Evolutionary conservation across 2,797 vertebrate species (phyloP).

Genomic region (Falco rusticolus): DNA sequence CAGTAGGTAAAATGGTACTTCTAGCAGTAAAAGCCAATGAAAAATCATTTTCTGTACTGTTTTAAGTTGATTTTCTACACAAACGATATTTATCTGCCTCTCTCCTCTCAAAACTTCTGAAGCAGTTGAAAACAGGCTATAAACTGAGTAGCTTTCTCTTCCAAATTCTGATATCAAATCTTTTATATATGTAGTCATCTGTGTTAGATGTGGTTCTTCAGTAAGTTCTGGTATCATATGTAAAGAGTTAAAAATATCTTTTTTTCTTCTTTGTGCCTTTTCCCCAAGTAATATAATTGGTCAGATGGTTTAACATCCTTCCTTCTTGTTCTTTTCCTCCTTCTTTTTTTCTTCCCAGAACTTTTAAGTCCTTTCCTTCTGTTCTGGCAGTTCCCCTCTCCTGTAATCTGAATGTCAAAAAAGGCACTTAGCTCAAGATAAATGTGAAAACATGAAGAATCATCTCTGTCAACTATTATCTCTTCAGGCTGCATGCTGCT

Average conservation of each 20-base stretch:
- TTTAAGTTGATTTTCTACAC: background rate
- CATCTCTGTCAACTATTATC: background rate
- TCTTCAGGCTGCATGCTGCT: background rate
- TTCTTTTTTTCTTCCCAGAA: background rate
- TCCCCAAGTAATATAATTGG: background rate
- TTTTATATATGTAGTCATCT: background rate
- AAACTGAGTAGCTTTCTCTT: background rate
- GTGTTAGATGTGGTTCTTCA: background rate
- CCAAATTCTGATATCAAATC: background rate
- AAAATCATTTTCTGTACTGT: background rate
- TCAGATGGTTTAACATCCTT: background rate
- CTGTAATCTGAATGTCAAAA: conserved; percentile 7
- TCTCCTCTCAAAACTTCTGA: background rate
- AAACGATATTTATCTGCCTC: background rate
- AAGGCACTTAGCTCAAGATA: background rate
- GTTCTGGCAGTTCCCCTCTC: background rate
- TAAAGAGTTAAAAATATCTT: background rate
- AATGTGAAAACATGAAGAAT: background rate
- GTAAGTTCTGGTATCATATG: background rate
- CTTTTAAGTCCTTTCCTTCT: background rate
- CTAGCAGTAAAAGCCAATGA: background rate
- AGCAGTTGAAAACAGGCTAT: background rate
- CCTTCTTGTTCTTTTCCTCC: background rate
- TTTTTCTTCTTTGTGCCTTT: background rate
- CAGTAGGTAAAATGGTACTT: background rate